A percentile compares a stretch with the other conserved stretches of the same genome.
These are phyloP conservation scores for Frankliniella intonsa DNA, from an alignment of 2,888 invertebrate genomes.

Conservation along the genomic window DNA sequence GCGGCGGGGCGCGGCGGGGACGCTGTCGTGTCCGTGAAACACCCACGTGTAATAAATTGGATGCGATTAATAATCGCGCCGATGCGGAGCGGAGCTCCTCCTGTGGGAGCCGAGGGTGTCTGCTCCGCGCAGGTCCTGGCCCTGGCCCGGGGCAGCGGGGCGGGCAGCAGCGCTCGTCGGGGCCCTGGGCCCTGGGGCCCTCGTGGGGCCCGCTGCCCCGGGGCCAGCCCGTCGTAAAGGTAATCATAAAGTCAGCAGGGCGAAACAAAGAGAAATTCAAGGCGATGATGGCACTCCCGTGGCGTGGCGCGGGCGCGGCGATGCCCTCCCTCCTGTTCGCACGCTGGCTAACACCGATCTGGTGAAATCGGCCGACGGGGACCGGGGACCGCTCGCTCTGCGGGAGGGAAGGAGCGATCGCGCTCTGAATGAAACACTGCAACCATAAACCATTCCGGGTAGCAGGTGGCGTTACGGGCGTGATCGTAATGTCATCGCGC, in stretches of 20 bases:
- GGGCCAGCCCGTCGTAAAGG: not conserved
- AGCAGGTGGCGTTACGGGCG: too few relatives aligned
- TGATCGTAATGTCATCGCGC: too few relatives aligned
- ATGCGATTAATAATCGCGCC: not conserved
- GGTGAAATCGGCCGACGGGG: too few relatives aligned
- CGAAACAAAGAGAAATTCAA: conserved; percentile 6
- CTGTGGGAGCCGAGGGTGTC: not conserved
- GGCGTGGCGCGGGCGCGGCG: too few relatives aligned
- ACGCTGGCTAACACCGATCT: not conserved
- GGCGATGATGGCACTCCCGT: not conserved
- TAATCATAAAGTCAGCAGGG: not conserved
- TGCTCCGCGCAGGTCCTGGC: too few relatives aligned
- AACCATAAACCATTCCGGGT: too few relatives aligned
- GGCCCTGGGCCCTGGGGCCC: not conserved
- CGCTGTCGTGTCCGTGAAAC: not conserved
- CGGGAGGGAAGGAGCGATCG: too few relatives aligned
- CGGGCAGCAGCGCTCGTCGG: too few relatives aligned
- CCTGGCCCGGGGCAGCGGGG: not conserved
- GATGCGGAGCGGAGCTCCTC: not conserved
- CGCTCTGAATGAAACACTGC: too few relatives aligned
- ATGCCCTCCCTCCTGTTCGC: not conserved
- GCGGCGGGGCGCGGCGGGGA: too few relatives aligned
- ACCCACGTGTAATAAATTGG: conserved; percentile 10
- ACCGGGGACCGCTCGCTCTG: too few relatives aligned
- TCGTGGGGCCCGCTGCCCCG: not conserved